Base-by-base conservation (phyloP, 2,113 vertebrate genomes). In the Brienomyrus brachyistius region DNA sequence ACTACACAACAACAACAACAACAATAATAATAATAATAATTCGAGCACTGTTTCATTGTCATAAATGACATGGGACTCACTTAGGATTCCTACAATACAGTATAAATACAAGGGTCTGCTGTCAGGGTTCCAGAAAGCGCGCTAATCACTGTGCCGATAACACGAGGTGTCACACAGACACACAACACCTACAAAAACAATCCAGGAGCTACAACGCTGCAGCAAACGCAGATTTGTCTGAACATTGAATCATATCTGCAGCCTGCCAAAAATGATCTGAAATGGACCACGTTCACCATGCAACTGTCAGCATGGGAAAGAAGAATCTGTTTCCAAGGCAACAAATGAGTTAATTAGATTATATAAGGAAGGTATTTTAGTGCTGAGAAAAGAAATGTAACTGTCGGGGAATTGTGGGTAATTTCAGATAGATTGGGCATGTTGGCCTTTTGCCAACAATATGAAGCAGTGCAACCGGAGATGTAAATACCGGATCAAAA, bases 291-390 rank as follows among this genome's bases (percentile, higher is more conserved):
- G 50, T 48, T 4, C 21, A 19, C 5, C 83, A 1, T 13, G 43
- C 7, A 66, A 90, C 27, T 50, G 47, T 31, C 9, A 40, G 19
- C 50, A 31, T 85, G 70, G 35, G 48, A 88, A 86, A 89, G 52
- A 27, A 88, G 85, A 0, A 45, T 89, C 52, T 88, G 90, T 91
- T 93, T 93, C 91, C 91, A 89, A 3, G 62, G 91, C 47, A 91
- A 92, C 87, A 84, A 88, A 91, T 84, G 89, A n/a, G 88, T 90
- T 90, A 91, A 93, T 92, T 87, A 74, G 88, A 94, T 90, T 90
- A 84, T 90, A 84, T 40, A 70, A 85, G 89, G 8, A 88, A 5
- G 85, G 89, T 52, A 91, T 82, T 50, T 89, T 74, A 80, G 48
- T 56, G 4, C 15, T 48, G 5, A 88, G 51, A 90, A 56, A 62